A percentile compares a stretch with the other conserved stretches of the same genome.
phyloP scores from a whole-genome alignment of 2,113 vertebrate genomes.

The Neotoma lepida region DNA sequence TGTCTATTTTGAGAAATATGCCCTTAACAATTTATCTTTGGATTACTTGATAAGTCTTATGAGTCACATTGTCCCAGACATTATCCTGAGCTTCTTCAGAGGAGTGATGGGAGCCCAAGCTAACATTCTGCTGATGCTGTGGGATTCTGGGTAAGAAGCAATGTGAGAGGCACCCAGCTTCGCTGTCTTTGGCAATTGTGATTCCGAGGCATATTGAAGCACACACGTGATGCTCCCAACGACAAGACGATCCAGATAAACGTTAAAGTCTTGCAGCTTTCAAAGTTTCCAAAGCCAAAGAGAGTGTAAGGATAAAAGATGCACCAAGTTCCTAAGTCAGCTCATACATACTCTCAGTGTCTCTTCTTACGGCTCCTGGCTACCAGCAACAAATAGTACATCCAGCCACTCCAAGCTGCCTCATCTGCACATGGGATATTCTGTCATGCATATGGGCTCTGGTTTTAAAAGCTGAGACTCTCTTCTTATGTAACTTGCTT shows the following conservation, averaged over 20 bases:
- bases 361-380: conserved; percentile 31
- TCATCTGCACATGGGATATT: neutral
- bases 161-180: conserved; percentile 64
- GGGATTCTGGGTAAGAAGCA: conserved; percentile 63
- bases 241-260: conserved; percentile 78
- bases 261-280: conserved; percentile 75
- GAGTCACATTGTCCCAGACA: conserved; percentile 30
- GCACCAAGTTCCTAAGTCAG: conserved; percentile 68
- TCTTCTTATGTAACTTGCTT: conserved; percentile 49
- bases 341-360: neutral
- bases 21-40: conserved; percentile 35
- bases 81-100: conserved; percentile 49
- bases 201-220: conserved; percentile 72
- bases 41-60: conserved; percentile 20
- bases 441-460: neutral
- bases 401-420: neutral
- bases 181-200: conserved; percentile 65
- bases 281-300: conserved; percentile 75
- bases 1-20: conserved; percentile 47
- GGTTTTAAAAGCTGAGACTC: neutral
- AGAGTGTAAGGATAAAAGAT: conserved; percentile 72
- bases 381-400: conserved; percentile 9
- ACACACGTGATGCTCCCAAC: conserved; percentile 70
- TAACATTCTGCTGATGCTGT: conserved; percentile 33
- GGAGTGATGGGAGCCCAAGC: conserved; percentile 49